phyloP scores from a whole-genome alignment of 2,888 invertebrate genomes.

The Lochmaea capreae region DNA sequence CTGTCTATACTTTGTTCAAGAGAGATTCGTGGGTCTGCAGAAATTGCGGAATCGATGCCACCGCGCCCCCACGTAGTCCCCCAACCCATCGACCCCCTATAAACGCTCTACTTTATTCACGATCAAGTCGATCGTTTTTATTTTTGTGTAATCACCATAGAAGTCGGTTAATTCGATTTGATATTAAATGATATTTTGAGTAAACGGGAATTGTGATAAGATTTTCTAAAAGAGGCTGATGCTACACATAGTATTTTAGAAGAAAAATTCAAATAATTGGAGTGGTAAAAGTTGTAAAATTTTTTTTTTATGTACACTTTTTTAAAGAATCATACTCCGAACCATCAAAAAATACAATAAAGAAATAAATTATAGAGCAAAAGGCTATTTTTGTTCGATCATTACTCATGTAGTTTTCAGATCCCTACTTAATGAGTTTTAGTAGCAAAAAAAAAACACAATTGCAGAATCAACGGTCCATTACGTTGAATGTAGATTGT shows the following conservation, averaged over 20 bases:
- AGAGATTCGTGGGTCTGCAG: constrained; percentile 52
- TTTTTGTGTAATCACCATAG: neutral
- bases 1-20: constrained; percentile 64
- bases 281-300: too few species aligned
- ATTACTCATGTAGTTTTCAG: neutral
- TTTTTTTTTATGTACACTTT: too few species aligned
- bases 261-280: neutral
- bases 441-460: neutral
- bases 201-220: neutral
- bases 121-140: constrained; percentile 2
- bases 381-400: too few species aligned
- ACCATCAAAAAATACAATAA: too few species aligned
- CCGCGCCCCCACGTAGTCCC: constrained; percentile 50
- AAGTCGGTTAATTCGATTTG: neutral
- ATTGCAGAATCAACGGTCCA: constrained; percentile 19
- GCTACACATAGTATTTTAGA: neutral
- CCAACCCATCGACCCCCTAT: neutral
- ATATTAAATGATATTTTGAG: neutral
- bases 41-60: constrained; percentile 58
- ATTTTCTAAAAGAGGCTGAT: neutral
- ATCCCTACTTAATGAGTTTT: neutral
- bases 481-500: constrained; percentile 28
- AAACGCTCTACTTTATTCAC: constrained; percentile 3
- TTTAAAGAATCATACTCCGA: too few species aligned
- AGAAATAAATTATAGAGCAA: too few species aligned